These are phyloP conservation scores for Selene dorsalis DNA, from an alignment of 2,797 vertebrate species.

Conservation along the genomic window DNA sequence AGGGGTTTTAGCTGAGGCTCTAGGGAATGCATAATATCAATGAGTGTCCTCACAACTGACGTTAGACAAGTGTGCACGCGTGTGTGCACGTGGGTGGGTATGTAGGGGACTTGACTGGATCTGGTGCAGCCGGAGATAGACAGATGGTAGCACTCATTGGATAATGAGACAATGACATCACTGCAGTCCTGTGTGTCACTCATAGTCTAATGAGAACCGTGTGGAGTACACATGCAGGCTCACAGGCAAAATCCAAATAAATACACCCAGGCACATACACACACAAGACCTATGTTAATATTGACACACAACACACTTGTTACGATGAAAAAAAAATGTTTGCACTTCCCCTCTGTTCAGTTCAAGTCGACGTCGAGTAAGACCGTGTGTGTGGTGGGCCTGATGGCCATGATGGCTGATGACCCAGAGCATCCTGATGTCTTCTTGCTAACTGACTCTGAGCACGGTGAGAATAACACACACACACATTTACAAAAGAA, in stretches of 20 bases:
- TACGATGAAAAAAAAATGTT: neutral
- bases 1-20: no score
- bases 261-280: slow-evolving; percentile 22
- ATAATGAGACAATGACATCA: slow-evolving; percentile 81
- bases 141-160: slow-evolving; percentile 81
- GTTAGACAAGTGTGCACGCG: neutral
- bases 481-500: neutral
- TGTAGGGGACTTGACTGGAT: slow-evolving; percentile 3
- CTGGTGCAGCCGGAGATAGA: slow-evolving; percentile 25
- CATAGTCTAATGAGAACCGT: slow-evolving; percentile 74
- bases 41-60: neutral
- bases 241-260: slow-evolving; percentile 13
- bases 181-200: slow-evolving; percentile 66
- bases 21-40: neutral
- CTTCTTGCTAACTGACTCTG: slow-evolving; percentile 96
- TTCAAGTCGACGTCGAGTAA: slow-evolving; percentile 97
- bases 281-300: slow-evolving; percentile 7
- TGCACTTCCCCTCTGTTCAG: slow-evolving; percentile 74
- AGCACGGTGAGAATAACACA: slow-evolving; percentile 87
- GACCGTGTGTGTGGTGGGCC: slow-evolving; percentile 92
- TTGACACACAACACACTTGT: slow-evolving; percentile 1
- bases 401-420: slow-evolving; percentile 99
- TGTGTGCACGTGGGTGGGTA: neutral
- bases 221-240: slow-evolving; percentile 48
- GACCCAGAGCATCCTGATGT: slow-evolving; percentile 96